A percentile compares a stretch with the other conserved stretches of the same genome.
phyloP scores from a whole-genome alignment of 2,113 vertebrate species.

The Rhinopithecus roxellana region DNA sequence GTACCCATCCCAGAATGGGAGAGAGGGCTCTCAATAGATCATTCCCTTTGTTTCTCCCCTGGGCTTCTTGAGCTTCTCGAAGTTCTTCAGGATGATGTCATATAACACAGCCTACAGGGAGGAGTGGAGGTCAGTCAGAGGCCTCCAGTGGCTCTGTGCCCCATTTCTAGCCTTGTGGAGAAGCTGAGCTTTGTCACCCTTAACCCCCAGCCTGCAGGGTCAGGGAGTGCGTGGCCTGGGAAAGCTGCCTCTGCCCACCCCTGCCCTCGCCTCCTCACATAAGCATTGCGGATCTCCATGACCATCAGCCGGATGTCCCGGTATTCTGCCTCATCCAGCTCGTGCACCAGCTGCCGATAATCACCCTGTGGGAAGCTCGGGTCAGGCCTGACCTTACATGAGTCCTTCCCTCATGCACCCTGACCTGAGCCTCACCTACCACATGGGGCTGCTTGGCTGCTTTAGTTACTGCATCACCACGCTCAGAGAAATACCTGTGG shows the following conservation, averaged over 20 bases:
- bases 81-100: slow-evolving; percentile 93
- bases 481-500: slow-evolving; percentile 91
- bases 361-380: slow-evolving; percentile 85
- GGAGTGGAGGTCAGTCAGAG: background rate
- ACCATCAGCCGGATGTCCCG: slow-evolving; percentile 89
- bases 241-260: slow-evolving; percentile 12
- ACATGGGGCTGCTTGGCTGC: slow-evolving; percentile 91
- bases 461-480: slow-evolving; percentile 92
- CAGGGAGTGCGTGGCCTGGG: background rate
- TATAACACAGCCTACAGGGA: slow-evolving; percentile 88
- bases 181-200: slow-evolving; percentile 9
- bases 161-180: slow-evolving; percentile 30
- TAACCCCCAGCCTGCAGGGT: background rate
- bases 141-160: background rate
- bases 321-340: slow-evolving; percentile 91
- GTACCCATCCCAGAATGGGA: background rate
- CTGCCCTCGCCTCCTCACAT: slow-evolving; percentile 82
- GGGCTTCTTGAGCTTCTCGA: slow-evolving; percentile 93
- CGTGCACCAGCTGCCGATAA: slow-evolving; percentile 92
- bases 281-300: slow-evolving; percentile 91
- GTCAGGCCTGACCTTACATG: slow-evolving; percentile 32
- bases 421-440: slow-evolving; percentile 81
- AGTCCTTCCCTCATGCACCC: background rate
- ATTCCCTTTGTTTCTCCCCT: slow-evolving; percentile 92
- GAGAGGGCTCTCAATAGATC: slow-evolving; percentile 87